Evolutionary conservation across 2,113 vertebrate genomes (phyloP).

Genomic region (Eublepharis macularius): DNA sequence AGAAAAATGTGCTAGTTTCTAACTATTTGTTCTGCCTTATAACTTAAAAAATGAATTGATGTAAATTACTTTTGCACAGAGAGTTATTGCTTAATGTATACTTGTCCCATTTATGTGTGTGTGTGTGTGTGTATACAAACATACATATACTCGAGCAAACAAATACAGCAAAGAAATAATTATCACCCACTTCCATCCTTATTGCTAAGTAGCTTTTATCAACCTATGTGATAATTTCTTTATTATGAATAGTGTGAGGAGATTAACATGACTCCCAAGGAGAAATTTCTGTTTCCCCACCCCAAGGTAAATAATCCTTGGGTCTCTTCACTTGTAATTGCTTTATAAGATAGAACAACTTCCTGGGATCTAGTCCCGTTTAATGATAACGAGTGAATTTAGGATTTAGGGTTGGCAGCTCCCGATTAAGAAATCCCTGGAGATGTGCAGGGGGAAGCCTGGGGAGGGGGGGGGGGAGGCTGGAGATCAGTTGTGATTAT

Average conservation of each 20-base stretch:
- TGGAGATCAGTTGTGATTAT: no score
- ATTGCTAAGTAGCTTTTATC: conserved; percentile 36
- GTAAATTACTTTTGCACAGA: conserved; percentile 44
- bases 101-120: conserved; percentile 31
- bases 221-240: conserved; percentile 32
- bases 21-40: background rate
- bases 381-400: conserved; percentile 52
- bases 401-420: no score
- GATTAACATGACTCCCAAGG: conserved; percentile 9
- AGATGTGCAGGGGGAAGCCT: no score
- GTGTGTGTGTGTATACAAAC: no score
- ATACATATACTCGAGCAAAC: background rate
- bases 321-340: conserved; percentile 39
- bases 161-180: conserved; percentile 44
- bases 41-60: conserved; percentile 19
- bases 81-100: conserved; percentile 33
- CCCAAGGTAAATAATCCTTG: conserved; percentile 59
- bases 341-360: conserved; percentile 54
- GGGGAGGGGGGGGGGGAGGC: no score
- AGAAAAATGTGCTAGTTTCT: conserved; percentile 16
- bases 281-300: conserved; percentile 38
- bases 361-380: conserved; percentile 51
- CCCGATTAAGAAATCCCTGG: no score
- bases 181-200: background rate
- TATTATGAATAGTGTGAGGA: background rate